Base-by-base conservation (phyloP, 2,888 invertebrate genomes). In the Unio pictorum region DNA sequence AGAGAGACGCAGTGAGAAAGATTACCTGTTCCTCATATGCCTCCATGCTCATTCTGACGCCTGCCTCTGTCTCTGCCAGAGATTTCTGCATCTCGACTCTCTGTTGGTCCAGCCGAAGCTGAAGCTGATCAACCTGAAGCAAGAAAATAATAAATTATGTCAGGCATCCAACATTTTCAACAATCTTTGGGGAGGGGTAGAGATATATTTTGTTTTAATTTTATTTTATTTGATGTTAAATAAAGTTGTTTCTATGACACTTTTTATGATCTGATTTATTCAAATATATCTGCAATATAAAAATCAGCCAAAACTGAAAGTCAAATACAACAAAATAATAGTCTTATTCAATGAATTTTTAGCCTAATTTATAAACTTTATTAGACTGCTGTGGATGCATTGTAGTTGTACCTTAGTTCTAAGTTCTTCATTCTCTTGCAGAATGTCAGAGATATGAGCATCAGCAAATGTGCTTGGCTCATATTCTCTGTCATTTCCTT, bases 351-450 rank as follows among this genome's bases (percentile, higher is more conserved):
- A 45, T 2, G 7, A 34, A 1, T 34, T 34, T 8, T 8, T 8
- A 34, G 34, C 34, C 34, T 34, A 64, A 45, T 34, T 64, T 45
- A 64, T 18, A 30, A 23, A 45, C 23, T 20, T 20, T 55, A 45
- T 45, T 11, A 11, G 45, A 15, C 45, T 45, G 45, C 45, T 20
- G 60, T 8, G 6, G 45, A 45, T 45, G 45, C 15, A 45, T 3
- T 45, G 11, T 20, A 69, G 59, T 69, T 45, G 45, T 45, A 88
- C 88, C 84, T 84, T 81, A 11, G 67, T 74, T 76, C 78, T 86
- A 18, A 88, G 79, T 7, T 81, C 71, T 58, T 87, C 86, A 73
- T 88, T 88, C 62, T 88, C 86, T 58, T 77, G 71, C 28, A 87
- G 59, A 7, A 86, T 75, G 60, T 85, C 83, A 5, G 84, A 75